Percentiles rank a stretch among this genome's conserved stretches.
Evolutionary conservation across 2,888 invertebrate genomes (phyloP).

Genomic region (Phyto melanocephala): DNA sequence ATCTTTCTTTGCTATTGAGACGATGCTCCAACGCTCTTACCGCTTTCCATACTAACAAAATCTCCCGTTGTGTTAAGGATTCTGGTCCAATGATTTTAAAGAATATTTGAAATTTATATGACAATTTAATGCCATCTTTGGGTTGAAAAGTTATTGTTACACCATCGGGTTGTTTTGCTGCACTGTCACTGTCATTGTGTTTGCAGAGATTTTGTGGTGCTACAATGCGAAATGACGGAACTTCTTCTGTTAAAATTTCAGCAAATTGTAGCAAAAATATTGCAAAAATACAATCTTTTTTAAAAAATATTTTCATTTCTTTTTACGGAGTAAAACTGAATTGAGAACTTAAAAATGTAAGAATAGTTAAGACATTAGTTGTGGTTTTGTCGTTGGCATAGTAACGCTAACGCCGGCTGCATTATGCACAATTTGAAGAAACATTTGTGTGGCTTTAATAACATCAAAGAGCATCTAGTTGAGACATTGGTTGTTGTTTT

Average conservation of each 20-base stretch:
- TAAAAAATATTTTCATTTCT: slow-evolving; percentile 3
- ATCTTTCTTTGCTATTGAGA: slow-evolving; percentile 66
- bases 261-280: slow-evolving; percentile 26
- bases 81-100: slow-evolving; percentile 66
- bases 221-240: slow-evolving; percentile 67
- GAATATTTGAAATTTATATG: slow-evolving; percentile 68
- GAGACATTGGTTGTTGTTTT: slow-evolving; percentile 18
- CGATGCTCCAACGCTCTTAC: slow-evolving; percentile 68
- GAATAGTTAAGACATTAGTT: neutral
- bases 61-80: slow-evolving; percentile 66
- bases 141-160: slow-evolving; percentile 67
- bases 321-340: too few species aligned
- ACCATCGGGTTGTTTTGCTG: slow-evolving; percentile 58
- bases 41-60: slow-evolving; percentile 68
- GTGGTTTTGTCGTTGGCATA: slow-evolving; percentile 24
- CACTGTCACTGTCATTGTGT: slow-evolving; percentile 58
- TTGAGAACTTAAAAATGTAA: too few species aligned
- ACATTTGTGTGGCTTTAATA: neutral
- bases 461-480: neutral
- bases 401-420: slow-evolving; percentile 5
- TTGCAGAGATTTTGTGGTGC: slow-evolving; percentile 68
- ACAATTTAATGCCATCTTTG: slow-evolving; percentile 68
- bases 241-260: slow-evolving; percentile 43
- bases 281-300: neutral
- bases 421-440: neutral